A percentile compares a stretch with the other conserved stretches of the same genome.
Conservation (phyloP, 2,113 vertebrate genomes). For the Mirounga angustirostris region DNA sequence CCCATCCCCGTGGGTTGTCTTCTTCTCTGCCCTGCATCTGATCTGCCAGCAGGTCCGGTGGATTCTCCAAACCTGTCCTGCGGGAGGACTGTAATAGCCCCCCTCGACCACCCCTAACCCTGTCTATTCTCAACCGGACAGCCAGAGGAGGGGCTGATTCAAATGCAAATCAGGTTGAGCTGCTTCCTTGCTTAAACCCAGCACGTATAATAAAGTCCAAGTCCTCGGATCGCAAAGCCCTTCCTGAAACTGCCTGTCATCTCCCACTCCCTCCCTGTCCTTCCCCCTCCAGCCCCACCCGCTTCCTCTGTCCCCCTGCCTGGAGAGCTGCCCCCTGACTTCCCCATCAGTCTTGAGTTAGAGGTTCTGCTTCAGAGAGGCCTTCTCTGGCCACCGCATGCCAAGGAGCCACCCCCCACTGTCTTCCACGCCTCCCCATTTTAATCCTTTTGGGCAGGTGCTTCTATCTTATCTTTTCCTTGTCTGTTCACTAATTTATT, state of each 20-base stretch:
- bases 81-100: rapidly evolving
- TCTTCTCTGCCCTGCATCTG: not conserved
- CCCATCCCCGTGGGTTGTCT: not conserved
- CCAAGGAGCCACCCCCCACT: rapidly evolving
- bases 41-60: not conserved
- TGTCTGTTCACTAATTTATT: no score
- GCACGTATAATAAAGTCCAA: rapidly evolving
- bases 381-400: rapidly evolving
- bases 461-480: not conserved
- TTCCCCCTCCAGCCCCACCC: rapidly evolving
- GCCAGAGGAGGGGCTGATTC: not conserved
- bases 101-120: rapidly evolving
- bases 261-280: rapidly evolving
- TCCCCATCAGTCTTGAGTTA: not conserved
- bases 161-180: not conserved
- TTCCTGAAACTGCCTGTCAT: rapidly evolving
- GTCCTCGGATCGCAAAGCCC: not conserved
- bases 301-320: not conserved
- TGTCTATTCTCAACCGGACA: rapidly evolving
- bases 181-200: not conserved
- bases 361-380: not conserved
- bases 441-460: rapidly evolving
- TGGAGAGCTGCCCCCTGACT: not conserved
- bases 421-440: rapidly evolving
- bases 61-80: not conserved